phyloP scores from a whole-genome alignment of 2,113 vertebrate genomes.

The Fukomys damarensis region DNA sequence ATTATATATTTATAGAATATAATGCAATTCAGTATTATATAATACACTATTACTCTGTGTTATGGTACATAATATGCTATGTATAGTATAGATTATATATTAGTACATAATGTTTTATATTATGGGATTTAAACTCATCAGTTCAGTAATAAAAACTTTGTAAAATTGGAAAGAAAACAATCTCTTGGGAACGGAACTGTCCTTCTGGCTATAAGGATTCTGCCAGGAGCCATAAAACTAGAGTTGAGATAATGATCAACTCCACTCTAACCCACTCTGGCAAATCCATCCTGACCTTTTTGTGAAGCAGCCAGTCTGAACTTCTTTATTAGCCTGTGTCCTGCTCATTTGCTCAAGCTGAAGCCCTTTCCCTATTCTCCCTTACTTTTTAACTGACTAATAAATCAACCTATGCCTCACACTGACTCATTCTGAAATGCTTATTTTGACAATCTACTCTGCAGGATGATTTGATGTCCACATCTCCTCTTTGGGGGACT shows the following conservation, averaged over 20 bases:
- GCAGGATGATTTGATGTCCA: background rate
- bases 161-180: no score
- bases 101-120: constrained; percentile 39
- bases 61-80: background rate
- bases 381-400: background rate
- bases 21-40: background rate
- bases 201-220: background rate
- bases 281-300: background rate
- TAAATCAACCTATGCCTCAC: background rate
- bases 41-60: background rate
- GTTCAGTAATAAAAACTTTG: constrained; percentile 46
- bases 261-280: background rate
- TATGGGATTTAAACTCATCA: constrained; percentile 3
- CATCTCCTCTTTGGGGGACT: background rate
- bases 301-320: background rate
- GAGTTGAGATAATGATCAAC: background rate
- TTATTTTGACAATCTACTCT: background rate
- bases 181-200: background rate
- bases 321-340: background rate
- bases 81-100: constrained; percentile 13
- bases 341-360: background rate
- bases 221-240: background rate
- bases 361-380: background rate
- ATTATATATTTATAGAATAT: constrained; percentile 30
- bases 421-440: background rate